Evolutionary conservation across 2,113 vertebrate genomes (phyloP).

Genomic region (Myiozetetes cayanensis): DNA sequence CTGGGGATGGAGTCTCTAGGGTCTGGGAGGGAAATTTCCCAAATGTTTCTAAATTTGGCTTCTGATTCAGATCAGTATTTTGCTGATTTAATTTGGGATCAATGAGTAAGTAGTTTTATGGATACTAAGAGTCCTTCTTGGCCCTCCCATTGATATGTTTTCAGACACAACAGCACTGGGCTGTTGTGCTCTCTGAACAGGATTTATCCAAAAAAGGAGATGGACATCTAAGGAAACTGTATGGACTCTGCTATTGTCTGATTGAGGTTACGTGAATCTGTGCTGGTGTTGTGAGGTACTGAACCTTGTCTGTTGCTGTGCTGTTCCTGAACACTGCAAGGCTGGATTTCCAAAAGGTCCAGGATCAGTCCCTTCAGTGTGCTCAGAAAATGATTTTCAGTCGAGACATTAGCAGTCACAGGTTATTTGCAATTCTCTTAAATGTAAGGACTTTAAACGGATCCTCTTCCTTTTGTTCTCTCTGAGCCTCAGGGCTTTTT

Average conservation of each 20-base stretch:
- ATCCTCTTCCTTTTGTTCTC: constrained; percentile 33
- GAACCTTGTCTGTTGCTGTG: neutral
- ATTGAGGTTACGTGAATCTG: neutral
- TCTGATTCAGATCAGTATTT: neutral
- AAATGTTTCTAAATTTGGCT: neutral
- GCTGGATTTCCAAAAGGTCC: neutral
- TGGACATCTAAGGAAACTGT: neutral
- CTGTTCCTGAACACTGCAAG: neutral
- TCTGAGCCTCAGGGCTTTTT: constrained; percentile 26
- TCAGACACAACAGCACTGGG: neutral
- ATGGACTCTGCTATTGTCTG: neutral
- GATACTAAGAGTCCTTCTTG: neutral
- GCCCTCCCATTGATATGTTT: neutral
- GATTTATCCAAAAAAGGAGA: neutral
- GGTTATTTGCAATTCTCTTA: neutral
- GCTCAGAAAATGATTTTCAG: neutral
- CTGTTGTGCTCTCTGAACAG: neutral
- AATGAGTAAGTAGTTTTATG: neutral
- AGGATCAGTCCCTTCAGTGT: neutral
- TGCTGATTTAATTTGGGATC: neutral
- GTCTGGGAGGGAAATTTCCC: rapidly evolving
- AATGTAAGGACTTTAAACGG: neutral
- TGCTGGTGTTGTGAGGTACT: neutral
- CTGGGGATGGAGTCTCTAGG: neutral
- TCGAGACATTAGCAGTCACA: neutral